phyloP scores from a whole-genome alignment of 2,797 vertebrate genomes.

The Propithecus deckenii region DNA sequence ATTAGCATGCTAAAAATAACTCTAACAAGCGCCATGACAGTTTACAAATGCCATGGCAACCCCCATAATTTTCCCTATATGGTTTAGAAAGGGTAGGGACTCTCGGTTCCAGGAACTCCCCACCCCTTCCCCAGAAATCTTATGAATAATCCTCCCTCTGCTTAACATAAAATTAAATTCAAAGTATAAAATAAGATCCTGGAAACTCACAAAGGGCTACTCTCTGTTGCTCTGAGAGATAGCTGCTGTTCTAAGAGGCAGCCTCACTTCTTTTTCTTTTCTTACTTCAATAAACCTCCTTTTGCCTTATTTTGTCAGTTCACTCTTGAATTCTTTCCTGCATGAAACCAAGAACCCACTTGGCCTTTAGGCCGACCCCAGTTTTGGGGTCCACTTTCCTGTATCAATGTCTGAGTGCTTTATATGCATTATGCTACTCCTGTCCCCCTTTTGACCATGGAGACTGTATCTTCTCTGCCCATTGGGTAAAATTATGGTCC shows the following conservation, averaged over 20 bases:
- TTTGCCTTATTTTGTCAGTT: not conserved
- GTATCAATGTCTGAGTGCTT: too few species aligned
- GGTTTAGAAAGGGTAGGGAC: not conserved
- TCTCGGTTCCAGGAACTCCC: not conserved
- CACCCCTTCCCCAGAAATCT: not conserved
- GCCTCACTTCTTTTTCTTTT: not conserved
- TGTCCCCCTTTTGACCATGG: not conserved
- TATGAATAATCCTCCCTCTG: not conserved
- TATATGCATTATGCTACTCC: not conserved
- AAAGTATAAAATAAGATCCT: not conserved
- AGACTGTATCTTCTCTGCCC: not conserved
- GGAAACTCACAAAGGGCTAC: not conserved
- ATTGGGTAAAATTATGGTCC: not conserved
- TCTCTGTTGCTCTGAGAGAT: not conserved
- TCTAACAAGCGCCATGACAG: not conserved
- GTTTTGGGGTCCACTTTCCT: not conserved
- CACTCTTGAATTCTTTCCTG: not conserved
- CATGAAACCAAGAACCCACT: not conserved
- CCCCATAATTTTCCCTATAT: not conserved
- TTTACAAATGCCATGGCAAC: not conserved
- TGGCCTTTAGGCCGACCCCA: not conserved
- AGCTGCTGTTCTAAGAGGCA: not conserved
- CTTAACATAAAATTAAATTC: not conserved
- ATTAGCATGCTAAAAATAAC: not conserved
- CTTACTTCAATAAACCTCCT: not conserved